These are phyloP conservation scores for Torymus tubicola DNA, from an alignment of 2,888 invertebrate species.

Conservation along the genomic window DNA sequence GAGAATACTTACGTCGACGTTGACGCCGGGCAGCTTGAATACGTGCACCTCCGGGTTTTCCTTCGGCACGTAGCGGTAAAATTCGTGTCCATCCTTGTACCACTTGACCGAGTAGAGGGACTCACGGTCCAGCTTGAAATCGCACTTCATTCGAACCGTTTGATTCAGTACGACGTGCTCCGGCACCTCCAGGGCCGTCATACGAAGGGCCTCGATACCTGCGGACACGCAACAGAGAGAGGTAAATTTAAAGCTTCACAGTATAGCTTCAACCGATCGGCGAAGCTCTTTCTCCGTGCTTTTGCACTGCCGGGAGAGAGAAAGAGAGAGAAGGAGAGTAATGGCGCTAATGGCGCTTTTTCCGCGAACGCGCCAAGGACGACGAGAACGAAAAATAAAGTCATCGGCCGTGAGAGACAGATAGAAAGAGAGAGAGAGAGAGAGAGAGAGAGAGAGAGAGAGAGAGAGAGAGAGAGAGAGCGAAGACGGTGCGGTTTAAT, in stretches of 20 bases:
- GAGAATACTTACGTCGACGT: slow-evolving; percentile 74
- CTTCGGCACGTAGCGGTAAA: slow-evolving; percentile 75
- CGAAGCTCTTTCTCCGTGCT: not conserved
- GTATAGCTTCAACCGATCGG: too few relatives aligned
- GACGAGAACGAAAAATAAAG: too few relatives aligned
- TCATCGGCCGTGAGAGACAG: too few relatives aligned
- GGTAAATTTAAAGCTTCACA: not conserved
- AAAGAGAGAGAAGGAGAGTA: not conserved
- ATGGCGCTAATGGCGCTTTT: slow-evolving; percentile 16
- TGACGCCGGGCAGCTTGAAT: slow-evolving; percentile 74
- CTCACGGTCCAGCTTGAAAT: slow-evolving; percentile 76
- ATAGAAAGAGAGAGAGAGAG: not conserved
- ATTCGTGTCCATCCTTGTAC: slow-evolving; percentile 77
- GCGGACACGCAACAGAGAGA: slow-evolving; percentile 17
- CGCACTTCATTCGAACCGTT: slow-evolving; percentile 76
- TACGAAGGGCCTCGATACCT: slow-evolving; percentile 71
- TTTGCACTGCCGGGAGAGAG: too few relatives aligned
- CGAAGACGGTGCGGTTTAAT: not conserved
- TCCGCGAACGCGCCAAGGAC: too few relatives aligned
- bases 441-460: too few relatives aligned
- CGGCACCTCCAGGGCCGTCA: slow-evolving; percentile 75
- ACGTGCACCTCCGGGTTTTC: slow-evolving; percentile 75
- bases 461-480: not conserved
- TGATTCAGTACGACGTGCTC: slow-evolving; percentile 75
- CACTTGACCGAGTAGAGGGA: slow-evolving; percentile 76